These are phyloP conservation scores for Sceliomorpha sp. DNA, from an alignment of 2,888 invertebrate genomes.

Conservation along the genomic window DNA sequence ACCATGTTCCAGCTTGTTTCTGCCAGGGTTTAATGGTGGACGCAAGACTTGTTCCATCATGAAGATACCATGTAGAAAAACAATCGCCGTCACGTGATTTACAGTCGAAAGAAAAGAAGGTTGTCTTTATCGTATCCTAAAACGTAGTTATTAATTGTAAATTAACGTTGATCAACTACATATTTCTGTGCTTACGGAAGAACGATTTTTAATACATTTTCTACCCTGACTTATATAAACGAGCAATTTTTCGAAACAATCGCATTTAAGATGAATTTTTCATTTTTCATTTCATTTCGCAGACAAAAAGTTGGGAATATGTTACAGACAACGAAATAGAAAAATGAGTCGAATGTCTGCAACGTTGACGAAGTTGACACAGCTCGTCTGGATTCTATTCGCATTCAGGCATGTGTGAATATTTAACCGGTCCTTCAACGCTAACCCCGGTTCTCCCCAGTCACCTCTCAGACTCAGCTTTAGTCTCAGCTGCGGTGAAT, in stretches of 20 bases:
- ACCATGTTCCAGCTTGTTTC: slow-evolving; percentile 34
- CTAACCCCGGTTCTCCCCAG: slow-evolving; percentile 64
- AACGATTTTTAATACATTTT: no score
- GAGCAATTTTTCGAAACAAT: no score
- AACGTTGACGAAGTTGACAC: slow-evolving; percentile 52
- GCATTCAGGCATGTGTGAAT: slow-evolving; percentile 77
- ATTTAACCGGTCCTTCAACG: slow-evolving; percentile 79
- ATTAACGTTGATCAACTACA: no score
- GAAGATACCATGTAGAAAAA: no score
- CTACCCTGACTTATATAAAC: no score
- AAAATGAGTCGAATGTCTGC: slow-evolving; percentile 42
- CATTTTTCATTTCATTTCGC: no score
- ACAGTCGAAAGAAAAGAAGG: no score
- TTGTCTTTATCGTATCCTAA: no score
- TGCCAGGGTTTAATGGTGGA: slow-evolving; percentile 33
- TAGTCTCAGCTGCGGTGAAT: slow-evolving; percentile 77
- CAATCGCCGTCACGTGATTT: no score
- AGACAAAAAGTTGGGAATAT: slow-evolving; percentile 4
- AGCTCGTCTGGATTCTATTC: slow-evolving; percentile 65
- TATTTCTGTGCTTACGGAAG: no score
- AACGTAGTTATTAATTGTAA: no score
- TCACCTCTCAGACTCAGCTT: slow-evolving; percentile 69
- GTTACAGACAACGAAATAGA: slow-evolving; percentile 31
- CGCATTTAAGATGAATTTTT: no score
- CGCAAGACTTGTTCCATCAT: slow-evolving; percentile 7